Percentiles rank a stretch among this genome's conserved stretches.
phyloP scores from a whole-genome alignment of 2,888 invertebrate genomes.

The Willowsia nigromaculata region DNA sequence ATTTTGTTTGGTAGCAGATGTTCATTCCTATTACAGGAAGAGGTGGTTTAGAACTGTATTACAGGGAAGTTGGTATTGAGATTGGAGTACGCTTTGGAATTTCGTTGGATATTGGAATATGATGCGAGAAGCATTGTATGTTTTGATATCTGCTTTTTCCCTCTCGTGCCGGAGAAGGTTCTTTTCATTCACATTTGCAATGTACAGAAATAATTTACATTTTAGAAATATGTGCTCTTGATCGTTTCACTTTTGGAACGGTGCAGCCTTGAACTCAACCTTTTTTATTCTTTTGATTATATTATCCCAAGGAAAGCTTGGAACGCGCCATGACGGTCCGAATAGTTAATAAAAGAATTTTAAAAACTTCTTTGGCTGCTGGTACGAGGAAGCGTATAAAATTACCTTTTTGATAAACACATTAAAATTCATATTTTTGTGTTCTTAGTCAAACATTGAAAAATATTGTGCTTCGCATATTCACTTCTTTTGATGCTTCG shows the following conservation, averaged over 20 bases:
- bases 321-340: neutral
- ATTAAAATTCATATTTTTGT: conserved; percentile 55
- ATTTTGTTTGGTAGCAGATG: conserved; percentile 55
- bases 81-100: neutral
- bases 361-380: neutral
- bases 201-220: conserved; percentile 46
- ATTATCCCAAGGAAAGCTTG: neutral
- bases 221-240: conserved; percentile 26
- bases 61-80: neutral
- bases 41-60: neutral
- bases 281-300: conserved; percentile 41
- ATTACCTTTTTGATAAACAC: conserved; percentile 17
- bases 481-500: no score
- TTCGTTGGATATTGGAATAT: neutral
- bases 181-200: conserved; percentile 45
- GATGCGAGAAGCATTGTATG: conserved; percentile 43
- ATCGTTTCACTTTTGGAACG: neutral
- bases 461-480: no score
- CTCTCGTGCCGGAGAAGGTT: neutral
- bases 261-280: neutral
- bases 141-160: conserved; percentile 38
- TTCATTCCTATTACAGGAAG: conserved; percentile 37
- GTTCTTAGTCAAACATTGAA: neutral
- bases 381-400: neutral
- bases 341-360: conserved; percentile 47